phyloP scores from a whole-genome alignment of 2,113 vertebrate species.

The Lepus americanus region DNA sequence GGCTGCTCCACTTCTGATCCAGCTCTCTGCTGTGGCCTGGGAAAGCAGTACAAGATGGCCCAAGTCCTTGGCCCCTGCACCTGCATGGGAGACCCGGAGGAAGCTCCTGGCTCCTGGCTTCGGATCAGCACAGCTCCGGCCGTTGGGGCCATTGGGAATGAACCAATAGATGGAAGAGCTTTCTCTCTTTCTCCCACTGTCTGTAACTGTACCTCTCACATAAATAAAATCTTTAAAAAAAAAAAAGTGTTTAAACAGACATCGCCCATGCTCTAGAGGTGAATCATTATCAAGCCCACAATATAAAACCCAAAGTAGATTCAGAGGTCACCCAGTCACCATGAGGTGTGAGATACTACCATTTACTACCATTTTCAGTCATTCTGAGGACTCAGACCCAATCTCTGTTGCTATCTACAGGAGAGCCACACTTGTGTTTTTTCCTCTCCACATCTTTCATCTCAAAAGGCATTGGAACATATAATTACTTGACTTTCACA shows the following conservation, averaged over 20 bases:
- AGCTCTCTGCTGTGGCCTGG: too few species aligned
- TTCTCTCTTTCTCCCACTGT: too few species aligned
- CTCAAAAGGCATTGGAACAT: conserved; percentile 44
- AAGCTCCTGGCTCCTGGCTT: too few species aligned
- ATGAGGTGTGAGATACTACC: background rate
- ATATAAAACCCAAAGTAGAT: conserved; percentile 6
- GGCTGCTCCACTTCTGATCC: too few species aligned
- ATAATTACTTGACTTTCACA: conserved; percentile 77
- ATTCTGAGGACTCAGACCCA: background rate
- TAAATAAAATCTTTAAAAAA: too few species aligned
- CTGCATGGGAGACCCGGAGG: too few species aligned
- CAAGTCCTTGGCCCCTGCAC: too few species aligned
- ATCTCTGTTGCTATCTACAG: background rate
- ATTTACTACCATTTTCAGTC: conserved; percentile 1
- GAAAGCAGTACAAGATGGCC: too few species aligned
- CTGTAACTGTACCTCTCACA: too few species aligned
- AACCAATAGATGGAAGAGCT: too few species aligned
- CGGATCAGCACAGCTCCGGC: too few species aligned
- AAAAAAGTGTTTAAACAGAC: background rate
- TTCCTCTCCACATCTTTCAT: conserved; percentile 25
- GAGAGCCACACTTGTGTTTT: conserved; percentile 5
- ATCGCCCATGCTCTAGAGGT: background rate
- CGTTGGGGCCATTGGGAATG: too few species aligned
- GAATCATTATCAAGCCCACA: conserved; percentile 28
- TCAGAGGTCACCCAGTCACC: background rate